Conservation (phyloP, 1,140 invertebrate species). For the Lordiphosa stackelbergi region DNA sequence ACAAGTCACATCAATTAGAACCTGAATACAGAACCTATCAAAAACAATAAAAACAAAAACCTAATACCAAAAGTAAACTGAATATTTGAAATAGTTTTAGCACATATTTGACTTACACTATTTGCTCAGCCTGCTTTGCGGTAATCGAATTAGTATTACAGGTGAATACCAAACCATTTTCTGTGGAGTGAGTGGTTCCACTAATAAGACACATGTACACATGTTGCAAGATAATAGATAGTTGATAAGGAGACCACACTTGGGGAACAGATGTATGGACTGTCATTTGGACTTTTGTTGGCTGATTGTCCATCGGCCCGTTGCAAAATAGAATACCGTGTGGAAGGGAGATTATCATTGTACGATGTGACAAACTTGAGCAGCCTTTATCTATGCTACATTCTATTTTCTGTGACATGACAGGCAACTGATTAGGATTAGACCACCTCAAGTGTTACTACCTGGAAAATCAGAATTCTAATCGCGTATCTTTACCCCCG, state of each 20-base stretch:
- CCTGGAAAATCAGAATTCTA: conserved; percentile 16
- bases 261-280: conserved; percentile 15
- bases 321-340: conserved; percentile 32
- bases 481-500: not conserved
- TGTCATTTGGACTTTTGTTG: conserved; percentile 14
- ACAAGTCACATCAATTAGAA: conserved; percentile 28
- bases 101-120: conserved; percentile 26
- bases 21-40: conserved; percentile 26
- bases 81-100: conserved; percentile 52
- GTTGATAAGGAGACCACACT: conserved; percentile 5
- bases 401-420: conserved; percentile 31
- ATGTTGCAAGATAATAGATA: conserved; percentile 5
- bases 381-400: conserved; percentile 34
- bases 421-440: conserved; percentile 47
- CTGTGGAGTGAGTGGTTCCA: not conserved
- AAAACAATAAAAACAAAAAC: conserved; percentile 9
- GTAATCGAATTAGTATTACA: conserved; percentile 37
- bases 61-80: conserved; percentile 33
- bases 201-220: not conserved
- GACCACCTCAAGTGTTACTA: conserved; percentile 11
- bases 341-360: conserved; percentile 30
- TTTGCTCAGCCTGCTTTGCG: conserved; percentile 52
- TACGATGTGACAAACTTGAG: not conserved
- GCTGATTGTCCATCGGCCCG: conserved; percentile 6
- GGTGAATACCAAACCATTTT: conserved; percentile 14